A percentile compares a stretch with the other conserved stretches of the same genome.
Evolutionary conservation across 2,797 vertebrate genomes (phyloP).

Genomic region (Mionectes olivaceus): DNA sequence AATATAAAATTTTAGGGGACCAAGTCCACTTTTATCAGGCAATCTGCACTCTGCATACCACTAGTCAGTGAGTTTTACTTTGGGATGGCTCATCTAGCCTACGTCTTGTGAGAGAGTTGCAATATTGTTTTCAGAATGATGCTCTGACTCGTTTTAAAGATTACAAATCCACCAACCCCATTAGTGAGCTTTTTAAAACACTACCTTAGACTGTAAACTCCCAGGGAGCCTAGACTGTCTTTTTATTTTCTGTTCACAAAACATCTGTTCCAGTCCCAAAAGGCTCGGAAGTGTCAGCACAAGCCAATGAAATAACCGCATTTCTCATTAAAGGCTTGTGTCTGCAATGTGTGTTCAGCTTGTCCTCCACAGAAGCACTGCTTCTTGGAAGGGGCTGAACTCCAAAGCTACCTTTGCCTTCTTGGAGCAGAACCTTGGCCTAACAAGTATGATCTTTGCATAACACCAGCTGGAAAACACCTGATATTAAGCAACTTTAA

Average conservation of each 20-base stretch:
- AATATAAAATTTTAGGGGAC: neutral
- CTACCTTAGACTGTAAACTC: neutral
- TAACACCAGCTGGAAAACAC: neutral
- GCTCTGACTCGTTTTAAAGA: neutral
- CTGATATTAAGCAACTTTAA: neutral
- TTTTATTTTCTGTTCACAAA: neutral
- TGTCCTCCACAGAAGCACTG: neutral
- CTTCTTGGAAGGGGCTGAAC: neutral
- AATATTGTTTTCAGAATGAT: neutral
- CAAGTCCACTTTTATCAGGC: neutral
- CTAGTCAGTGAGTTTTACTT: neutral
- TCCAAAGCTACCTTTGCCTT: neutral
- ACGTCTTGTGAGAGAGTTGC: neutral
- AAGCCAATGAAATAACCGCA: neutral
- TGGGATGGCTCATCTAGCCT: neutral
- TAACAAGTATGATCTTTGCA: neutral
- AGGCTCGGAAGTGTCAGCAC: neutral
- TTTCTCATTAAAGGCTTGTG: neutral
- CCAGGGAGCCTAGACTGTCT: neutral
- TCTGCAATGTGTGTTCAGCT: neutral
- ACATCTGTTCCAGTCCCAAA: neutral
- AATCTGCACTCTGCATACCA: neutral
- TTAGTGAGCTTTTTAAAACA: neutral
- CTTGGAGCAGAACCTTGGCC: neutral
- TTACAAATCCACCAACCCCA: neutral